Evolutionary conservation across 2,113 vertebrate species (phyloP), one percentile per base, ranked within the genome.

Genomic region (Perca flavescens): DNA sequence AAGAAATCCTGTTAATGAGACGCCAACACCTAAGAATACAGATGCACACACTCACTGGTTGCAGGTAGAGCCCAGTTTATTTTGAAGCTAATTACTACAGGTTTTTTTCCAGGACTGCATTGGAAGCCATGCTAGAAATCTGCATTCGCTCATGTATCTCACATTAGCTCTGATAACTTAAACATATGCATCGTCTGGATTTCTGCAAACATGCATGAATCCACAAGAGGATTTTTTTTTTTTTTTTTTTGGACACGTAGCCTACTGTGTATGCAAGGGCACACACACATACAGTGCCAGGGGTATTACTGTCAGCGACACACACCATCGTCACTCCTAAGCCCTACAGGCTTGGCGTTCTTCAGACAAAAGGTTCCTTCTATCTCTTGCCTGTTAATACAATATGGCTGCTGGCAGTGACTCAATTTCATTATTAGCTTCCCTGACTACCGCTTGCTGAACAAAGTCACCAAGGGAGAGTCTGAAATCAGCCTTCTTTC

Each of bases 371-470:
- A 86, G 85, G 71, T 67, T 90, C 69, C 79, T 73, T 88, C 89
- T 68, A 74, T 86, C 79, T 84, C 64, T 58, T 69, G 86, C 70
- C 78, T 81, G 85, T 92, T 90, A 85, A 86, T 93, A 87, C 88
- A 89, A 84, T 77, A 85, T 75, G 79, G 89, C 22, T 49, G 65
- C 47, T 93, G 91, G 92, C 91, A 89, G 80, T 8, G 71, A 52
- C 74, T 91, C 90, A 82, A 84, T 76, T 93, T 87, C 84, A 88
- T 92, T 91, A 93, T 92, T 92, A 86, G 81, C 86, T 92, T 92
- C 91, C 89, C 92, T 79, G 86, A 57, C 77, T 79, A 76, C 62
- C 53, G 14, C 77, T 64, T 4, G 14, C 78, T 56, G 54, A 79
- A 79, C 79, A 87, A 87, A 87, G 77, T 88, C 81, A 47, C 84